Evolutionary conservation across 2,113 vertebrate species (phyloP), one percentile per base, ranked within the genome.

Genomic region (Danionella cerebrum): DNA sequence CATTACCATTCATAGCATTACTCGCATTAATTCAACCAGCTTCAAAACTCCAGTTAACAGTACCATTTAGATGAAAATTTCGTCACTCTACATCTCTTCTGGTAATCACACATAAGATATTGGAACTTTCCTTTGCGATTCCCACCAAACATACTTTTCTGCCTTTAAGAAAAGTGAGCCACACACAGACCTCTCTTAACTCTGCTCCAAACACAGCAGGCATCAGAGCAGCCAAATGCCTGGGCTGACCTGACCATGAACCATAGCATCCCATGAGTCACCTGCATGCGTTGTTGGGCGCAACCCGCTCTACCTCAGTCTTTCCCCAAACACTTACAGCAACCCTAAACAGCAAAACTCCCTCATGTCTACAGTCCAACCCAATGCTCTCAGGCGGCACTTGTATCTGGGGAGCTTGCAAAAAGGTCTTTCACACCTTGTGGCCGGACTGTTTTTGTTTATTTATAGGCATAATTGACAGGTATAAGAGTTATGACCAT

Each of bases 201-300:
- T 74, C 65, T 71, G 27, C 12, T n/a, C 65, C 79, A 80, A 74
- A 86, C 80, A 79, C 57, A 53, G 57, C 69, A 77, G 73, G 73
- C 67, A 67, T 67, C 29, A 77, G 68, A 71, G 69, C 71, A 82
- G 58, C 60, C 66, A 27, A 39, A 66, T 74, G 67, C 74, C 77
- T 80, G 78, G 75, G 78, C 80, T 36, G 67, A 67, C 76, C 78
- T 75, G 80, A 84, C 84, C 82, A 78, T 83, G 82, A 85, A 79
- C 79, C 75, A 73, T 81, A 72, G 79, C 79, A 82, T 76, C 72
- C 80, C 80, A 82, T 87, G 83, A 86, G 83, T 86, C 86, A 85
- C 86, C 84, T 87, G 80, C 76, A 77, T n/a, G n/a, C n/a, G n/a
- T 76, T 63, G 63, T 76, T 80, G 78, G 83, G 83, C 72, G 83